Conservation (phyloP, 2,797 vertebrate species). For the Pseudopleuronectes americanus region DNA sequence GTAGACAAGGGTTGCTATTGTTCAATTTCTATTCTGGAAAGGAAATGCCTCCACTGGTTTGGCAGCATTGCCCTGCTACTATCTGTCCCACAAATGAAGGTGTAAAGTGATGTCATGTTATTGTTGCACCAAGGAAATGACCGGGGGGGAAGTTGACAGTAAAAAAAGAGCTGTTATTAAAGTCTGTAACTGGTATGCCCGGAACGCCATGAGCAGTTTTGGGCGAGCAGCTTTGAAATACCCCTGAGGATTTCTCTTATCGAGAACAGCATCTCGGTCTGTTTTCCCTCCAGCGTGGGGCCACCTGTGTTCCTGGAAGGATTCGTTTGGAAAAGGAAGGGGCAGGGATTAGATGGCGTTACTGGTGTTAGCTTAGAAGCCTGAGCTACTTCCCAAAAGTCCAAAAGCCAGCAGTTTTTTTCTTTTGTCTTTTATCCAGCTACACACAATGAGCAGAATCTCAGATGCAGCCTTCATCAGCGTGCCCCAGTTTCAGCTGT, state of each 20-base stretch:
- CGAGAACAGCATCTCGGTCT: slow-evolving; percentile 49
- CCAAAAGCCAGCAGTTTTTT: slow-evolving; percentile 31
- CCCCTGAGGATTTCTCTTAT: slow-evolving; percentile 29
- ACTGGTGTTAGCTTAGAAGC: slow-evolving; percentile 33
- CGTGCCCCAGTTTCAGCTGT: slow-evolving; percentile 52
- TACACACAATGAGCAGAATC: slow-evolving; percentile 38
- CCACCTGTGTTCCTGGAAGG: slow-evolving; percentile 75
- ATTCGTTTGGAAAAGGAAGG: slow-evolving; percentile 52
- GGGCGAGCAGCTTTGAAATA: slow-evolving; percentile 22
- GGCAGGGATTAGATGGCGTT: slow-evolving; percentile 52
- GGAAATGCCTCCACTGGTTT: slow-evolving; percentile 71
- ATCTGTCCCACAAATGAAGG: slow-evolving; percentile 46
- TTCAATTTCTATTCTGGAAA: slow-evolving; percentile 58
- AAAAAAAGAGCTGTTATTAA: not conserved
- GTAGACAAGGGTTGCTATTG: slow-evolving; percentile 63
- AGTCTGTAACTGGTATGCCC: slow-evolving; percentile 23
- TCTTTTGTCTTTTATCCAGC: slow-evolving; percentile 41
- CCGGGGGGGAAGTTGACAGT: not conserved
- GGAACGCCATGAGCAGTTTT: slow-evolving; percentile 27
- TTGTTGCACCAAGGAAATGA: slow-evolving; percentile 29
- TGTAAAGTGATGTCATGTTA: slow-evolving; percentile 34
- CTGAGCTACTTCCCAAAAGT: slow-evolving; percentile 32
- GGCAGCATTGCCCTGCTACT: slow-evolving; percentile 57
- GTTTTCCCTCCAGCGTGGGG: slow-evolving; percentile 54
- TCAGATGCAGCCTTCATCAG: slow-evolving; percentile 45